Evolutionary conservation across 2,113 vertebrate species (phyloP).

Genomic region (Eurystomus gularis): DNA sequence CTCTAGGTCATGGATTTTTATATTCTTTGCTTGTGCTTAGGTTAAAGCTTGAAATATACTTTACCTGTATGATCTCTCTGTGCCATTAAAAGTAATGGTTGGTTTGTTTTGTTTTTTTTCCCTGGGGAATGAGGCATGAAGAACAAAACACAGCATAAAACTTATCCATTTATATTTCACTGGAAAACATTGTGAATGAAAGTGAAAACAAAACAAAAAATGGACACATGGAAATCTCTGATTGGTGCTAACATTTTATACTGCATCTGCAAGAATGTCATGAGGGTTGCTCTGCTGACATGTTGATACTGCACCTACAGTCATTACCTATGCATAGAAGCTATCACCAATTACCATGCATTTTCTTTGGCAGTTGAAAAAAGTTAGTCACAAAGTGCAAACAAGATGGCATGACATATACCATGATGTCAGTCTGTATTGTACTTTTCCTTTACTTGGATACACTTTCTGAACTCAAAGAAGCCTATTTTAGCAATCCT

Average conservation of each 20-base stretch:
- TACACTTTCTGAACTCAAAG: neutral
- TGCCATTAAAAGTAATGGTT: neutral
- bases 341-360: neutral
- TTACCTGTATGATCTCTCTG: neutral
- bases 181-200: neutral
- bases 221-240: neutral
- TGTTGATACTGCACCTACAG: neutral
- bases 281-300: neutral
- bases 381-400: neutral
- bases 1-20: slow-evolving; percentile 25
- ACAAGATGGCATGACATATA: neutral
- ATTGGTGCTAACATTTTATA: neutral
- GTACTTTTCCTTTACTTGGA: neutral
- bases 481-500: neutral
- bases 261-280: neutral
- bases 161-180: neutral
- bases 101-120: neutral
- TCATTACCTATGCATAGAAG: neutral
- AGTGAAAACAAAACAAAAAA: neutral
- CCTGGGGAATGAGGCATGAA: neutral
- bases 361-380: neutral
- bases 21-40: neutral
- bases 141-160: neutral
- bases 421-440: rapidly evolving
- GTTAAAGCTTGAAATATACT: neutral